Evolutionary conservation across 2,888 invertebrate genomes (phyloP).

Genomic region (Anthrax anthrax): DNA sequence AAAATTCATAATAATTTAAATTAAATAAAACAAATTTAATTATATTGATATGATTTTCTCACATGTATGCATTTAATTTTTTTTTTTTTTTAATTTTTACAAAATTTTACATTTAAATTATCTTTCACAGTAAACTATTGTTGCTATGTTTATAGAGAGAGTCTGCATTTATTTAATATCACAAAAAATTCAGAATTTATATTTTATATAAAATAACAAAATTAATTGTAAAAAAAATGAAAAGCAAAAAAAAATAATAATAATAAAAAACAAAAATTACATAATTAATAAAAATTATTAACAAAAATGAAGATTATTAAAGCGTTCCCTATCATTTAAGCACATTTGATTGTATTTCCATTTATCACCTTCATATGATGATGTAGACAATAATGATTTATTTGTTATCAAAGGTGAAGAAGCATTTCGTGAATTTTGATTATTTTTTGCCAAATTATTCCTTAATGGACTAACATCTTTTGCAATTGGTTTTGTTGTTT

Average conservation of each 20-base stretch:
- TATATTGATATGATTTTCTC: too few relatives aligned
- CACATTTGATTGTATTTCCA: constrained; percentile 33
- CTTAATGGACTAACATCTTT: constrained; percentile 11
- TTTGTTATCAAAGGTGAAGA: neutral
- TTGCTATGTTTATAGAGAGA: too few relatives aligned
- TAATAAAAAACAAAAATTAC: too few relatives aligned
- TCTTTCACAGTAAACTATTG: too few relatives aligned
- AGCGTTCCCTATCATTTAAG: constrained; percentile 26
- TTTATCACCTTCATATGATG: constrained; percentile 21
- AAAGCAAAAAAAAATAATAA: too few relatives aligned
- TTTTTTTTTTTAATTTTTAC: too few relatives aligned
- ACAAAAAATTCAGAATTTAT: too few relatives aligned
- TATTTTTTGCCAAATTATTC: constrained; percentile 17
- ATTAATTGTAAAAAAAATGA: neutral
- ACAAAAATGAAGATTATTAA: constrained; percentile 30
- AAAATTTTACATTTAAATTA: too few relatives aligned
- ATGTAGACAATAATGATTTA: constrained; percentile 11
- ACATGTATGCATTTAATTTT: too few relatives aligned
- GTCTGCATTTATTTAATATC: too few relatives aligned
- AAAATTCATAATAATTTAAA: too few relatives aligned
- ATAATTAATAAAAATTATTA: constrained; percentile 11
- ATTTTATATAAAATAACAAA: neutral
- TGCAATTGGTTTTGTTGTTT: constrained; percentile 4
- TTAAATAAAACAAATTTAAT: too few relatives aligned
- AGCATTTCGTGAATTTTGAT: constrained; percentile 22